These are phyloP conservation scores for Hylomyscus alleni DNA, from an alignment of 2,797 vertebrate species.

Conservation along the genomic window DNA sequence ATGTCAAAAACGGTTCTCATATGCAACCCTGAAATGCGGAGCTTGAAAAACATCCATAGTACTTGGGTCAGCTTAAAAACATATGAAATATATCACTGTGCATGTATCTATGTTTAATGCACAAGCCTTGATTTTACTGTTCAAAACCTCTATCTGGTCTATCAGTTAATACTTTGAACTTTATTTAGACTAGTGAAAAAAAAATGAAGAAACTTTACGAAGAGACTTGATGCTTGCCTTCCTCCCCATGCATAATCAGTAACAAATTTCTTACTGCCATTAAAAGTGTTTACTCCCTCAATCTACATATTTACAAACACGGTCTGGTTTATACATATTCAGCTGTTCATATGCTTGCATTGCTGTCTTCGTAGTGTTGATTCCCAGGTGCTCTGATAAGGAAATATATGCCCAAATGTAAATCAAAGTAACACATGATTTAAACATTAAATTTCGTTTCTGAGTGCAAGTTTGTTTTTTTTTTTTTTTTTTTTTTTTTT, in stretches of 20 bases:
- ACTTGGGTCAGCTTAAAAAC: not conserved
- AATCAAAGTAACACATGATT: slow-evolving; percentile 74
- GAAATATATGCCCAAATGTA: slow-evolving; percentile 65
- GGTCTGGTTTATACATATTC: slow-evolving; percentile 81
- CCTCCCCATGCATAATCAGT: slow-evolving; percentile 61
- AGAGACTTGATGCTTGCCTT: slow-evolving; percentile 24
- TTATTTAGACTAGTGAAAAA: slow-evolving; percentile 76
- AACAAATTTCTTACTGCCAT: slow-evolving; percentile 68
- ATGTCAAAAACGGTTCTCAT: slow-evolving; percentile 64
- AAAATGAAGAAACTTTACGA: slow-evolving; percentile 68
- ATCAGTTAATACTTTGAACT: slow-evolving; percentile 66
- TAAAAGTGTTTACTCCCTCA: slow-evolving; percentile 78
- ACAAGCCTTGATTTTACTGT: slow-evolving; percentile 14
- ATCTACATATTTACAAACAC: slow-evolving; percentile 67
- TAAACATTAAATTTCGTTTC: slow-evolving; percentile 71
- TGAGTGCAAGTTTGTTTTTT: slow-evolving; percentile 54
- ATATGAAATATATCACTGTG: slow-evolving; percentile 35
- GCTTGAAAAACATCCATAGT: slow-evolving; percentile 26
- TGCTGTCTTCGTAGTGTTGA: slow-evolving; percentile 78
- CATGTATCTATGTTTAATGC: slow-evolving; percentile 49
- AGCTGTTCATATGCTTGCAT: slow-evolving; percentile 56
- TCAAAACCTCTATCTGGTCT: slow-evolving; percentile 54
- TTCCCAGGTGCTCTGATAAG: slow-evolving; percentile 73
- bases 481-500: slow-evolving; percentile 67
- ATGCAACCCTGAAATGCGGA: slow-evolving; percentile 55